phyloP scores from a whole-genome alignment of 2,113 vertebrate species.

The Chlamydotis undulata region DNA sequence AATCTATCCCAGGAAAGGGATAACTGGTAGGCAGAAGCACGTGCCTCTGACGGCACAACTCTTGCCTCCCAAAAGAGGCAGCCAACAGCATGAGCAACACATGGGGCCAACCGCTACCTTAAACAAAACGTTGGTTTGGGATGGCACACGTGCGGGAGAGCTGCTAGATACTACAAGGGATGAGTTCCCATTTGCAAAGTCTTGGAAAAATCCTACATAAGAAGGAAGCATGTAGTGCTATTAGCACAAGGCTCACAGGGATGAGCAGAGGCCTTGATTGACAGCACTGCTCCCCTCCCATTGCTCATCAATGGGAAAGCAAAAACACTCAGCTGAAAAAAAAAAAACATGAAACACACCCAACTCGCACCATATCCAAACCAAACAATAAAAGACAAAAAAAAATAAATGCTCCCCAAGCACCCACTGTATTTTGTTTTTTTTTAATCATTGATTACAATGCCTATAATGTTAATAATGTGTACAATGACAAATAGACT shows the following conservation, averaged over 20 bases:
- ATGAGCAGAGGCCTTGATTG: background rate
- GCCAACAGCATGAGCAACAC: background rate
- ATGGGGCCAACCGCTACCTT: background rate
- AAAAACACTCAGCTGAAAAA: background rate
- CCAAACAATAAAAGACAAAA: background rate
- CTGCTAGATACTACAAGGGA: background rate
- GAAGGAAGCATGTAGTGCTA: background rate
- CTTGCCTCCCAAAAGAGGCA: background rate
- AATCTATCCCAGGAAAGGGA: background rate
- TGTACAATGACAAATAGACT: conserved; percentile 17
- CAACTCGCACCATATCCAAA: background rate
- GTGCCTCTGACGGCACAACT: background rate
- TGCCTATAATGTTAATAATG: background rate
- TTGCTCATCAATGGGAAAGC: background rate
- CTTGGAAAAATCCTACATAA: background rate
- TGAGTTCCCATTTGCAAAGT: background rate
- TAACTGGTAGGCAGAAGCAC: background rate
- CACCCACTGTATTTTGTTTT: background rate
- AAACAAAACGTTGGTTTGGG: fast-evolving
- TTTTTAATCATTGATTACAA: background rate
- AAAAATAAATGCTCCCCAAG: background rate
- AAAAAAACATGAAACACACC: background rate
- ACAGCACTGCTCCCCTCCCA: background rate
- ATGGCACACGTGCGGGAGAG: background rate
- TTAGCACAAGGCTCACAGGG: background rate